Conservation (phyloP, 2,888 invertebrate genomes). For the Ephialtes manifestator region DNA sequence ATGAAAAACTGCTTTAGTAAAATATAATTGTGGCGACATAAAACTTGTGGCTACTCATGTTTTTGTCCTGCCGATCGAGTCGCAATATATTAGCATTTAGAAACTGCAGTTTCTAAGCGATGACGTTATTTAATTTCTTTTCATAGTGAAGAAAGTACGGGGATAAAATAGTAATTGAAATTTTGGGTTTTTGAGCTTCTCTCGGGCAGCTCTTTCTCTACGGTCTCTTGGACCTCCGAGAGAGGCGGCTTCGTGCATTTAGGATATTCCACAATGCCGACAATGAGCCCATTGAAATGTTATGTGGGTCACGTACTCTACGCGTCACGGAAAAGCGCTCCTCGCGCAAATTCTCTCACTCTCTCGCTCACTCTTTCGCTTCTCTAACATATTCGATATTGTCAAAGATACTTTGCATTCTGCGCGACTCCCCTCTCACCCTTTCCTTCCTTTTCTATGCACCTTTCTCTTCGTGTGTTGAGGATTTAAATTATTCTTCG, state of each 20-base stretch:
- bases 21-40: neutral
- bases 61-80: neutral
- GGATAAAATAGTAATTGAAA: constrained; percentile 31
- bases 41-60: neutral
- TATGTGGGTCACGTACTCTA: constrained; percentile 70
- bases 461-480: constrained; percentile 14
- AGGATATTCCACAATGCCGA: constrained; percentile 63
- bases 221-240: constrained; percentile 18
- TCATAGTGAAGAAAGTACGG: neutral
- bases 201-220: neutral
- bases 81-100: constrained; percentile 24
- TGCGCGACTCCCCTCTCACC: neutral
- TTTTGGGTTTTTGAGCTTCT: neutral
- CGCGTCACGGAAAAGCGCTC: constrained; percentile 64
- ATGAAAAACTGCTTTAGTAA: no score
- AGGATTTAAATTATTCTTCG: constrained; percentile 32
- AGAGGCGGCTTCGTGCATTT: constrained; percentile 52
- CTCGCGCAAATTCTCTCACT: constrained; percentile 48
- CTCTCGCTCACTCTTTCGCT: constrained; percentile 20
- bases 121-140: constrained; percentile 23
- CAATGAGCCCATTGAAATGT: constrained; percentile 69
- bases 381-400: constrained; percentile 46
- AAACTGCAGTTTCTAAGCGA: constrained; percentile 20
- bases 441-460: constrained; percentile 10
- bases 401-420: constrained; percentile 57